Evolutionary conservation across 2,113 vertebrate genomes (phyloP), one percentile per base, ranked within the genome.

Genomic region (Hemichromis elongatus): DNA sequence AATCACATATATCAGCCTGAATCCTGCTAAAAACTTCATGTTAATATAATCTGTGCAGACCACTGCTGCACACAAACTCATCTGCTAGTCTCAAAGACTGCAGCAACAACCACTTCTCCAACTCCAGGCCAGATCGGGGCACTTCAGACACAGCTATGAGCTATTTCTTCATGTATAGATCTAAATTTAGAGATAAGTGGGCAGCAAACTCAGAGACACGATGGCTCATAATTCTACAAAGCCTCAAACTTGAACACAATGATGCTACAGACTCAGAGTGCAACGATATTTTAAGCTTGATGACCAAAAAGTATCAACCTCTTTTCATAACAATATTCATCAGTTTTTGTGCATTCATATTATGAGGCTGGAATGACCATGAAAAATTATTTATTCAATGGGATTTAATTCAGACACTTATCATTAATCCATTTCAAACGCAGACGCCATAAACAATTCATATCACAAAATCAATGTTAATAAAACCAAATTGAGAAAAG

Each of bases 141-240:
- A 82, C 82, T 80, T 35, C 85, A 61, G 80, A 59, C 30, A 57
- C 45, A 59, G 70, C 37, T 12, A 6, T 2, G 5, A 24, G 79
- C 79, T 54, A 53, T 68, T 56, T 87, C 57, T 28, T 79, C 5
- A 88, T 86, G 11, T 81, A 24, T 52, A 6, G 19, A 54, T 79
- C 83, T 91, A 89, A 85, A 85, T 90, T 86, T 89, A 89, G 83
- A 88, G 50, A 81, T 9, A 80, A 81, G 89, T 90, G 83, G 87
- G 85, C 52, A 77, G 66, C n/a, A 84, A 81, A 91, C 73, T 68
- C 30, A 54, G 54, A 66, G 13, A 47, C 35, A 42, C 6, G 19
- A 35, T 14, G 19, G 28, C 68, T 83, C 21, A 77, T 52, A 83
- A 26, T 77, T 80, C 5, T 61, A 57, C 79, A 80, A 79, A 52